A percentile compares a stretch with the other conserved stretches of the same genome.
These are phyloP conservation scores for Frieseomelitta varia DNA, from an alignment of 1,140 invertebrate genomes.

Conservation along the genomic window DNA sequence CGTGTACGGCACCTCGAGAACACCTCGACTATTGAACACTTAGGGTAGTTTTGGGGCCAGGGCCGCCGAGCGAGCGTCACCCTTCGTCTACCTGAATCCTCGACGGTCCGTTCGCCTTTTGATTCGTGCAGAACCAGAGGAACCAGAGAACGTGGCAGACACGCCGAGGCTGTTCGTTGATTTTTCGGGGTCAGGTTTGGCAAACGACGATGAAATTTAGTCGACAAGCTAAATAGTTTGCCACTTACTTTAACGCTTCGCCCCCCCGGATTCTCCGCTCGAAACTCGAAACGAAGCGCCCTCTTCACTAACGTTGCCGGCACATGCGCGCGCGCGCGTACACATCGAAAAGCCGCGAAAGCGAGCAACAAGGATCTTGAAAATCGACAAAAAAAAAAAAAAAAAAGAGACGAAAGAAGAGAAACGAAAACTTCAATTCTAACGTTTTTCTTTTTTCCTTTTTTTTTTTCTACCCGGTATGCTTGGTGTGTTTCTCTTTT, in stretches of 20 bases:
- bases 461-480: background rate
- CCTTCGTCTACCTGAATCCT: slow-evolving; percentile 45
- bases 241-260: background rate
- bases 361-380: slow-evolving; percentile 23
- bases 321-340: background rate
- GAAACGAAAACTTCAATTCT: slow-evolving; percentile 18
- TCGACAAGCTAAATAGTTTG: background rate
- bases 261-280: background rate
- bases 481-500: background rate
- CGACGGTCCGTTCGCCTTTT: slow-evolving; percentile 40
- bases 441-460: background rate
- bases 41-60: slow-evolving; percentile 77
- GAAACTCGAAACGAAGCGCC: slow-evolving; percentile 8
- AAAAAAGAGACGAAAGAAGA: slow-evolving; percentile 33
- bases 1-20: slow-evolving; percentile 73
- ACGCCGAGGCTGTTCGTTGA: slow-evolving; percentile 35
- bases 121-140: slow-evolving; percentile 31
- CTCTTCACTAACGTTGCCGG: slow-evolving; percentile 18
- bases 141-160: slow-evolving; percentile 44
- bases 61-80: slow-evolving; percentile 67
- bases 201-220: slow-evolving; percentile 5
- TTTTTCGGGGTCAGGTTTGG: background rate
- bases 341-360: slow-evolving; percentile 43
- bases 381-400: background rate
- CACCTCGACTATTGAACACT: slow-evolving; percentile 79